Evolutionary conservation across 2,113 vertebrate genomes (phyloP).

Genomic region (Erythrolamprus reginae): DNA sequence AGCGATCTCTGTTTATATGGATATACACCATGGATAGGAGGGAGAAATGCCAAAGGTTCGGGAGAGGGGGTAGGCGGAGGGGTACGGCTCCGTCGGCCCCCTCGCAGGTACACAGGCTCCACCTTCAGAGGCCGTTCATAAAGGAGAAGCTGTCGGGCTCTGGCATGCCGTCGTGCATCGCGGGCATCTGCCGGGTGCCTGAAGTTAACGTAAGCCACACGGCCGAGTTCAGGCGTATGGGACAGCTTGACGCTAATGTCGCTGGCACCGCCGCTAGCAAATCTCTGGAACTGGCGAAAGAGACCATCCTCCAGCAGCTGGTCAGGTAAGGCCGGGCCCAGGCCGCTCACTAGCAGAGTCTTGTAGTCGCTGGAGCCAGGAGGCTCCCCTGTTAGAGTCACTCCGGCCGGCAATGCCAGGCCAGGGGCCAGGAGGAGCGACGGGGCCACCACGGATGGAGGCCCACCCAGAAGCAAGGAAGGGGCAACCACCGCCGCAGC

Average conservation of each 20-base stretch:
- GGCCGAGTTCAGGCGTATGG: conserved; percentile 91
- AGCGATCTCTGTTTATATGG: conserved; percentile 87
- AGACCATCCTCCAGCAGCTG: conserved; percentile 94
- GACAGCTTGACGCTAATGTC: conserved; percentile 94
- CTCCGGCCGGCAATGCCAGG: conserved; percentile 58
- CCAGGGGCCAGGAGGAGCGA: conserved; percentile 55
- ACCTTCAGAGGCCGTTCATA: conserved; percentile 90
- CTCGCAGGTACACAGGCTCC: conserved; percentile 87
- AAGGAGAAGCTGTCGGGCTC: conserved; percentile 82
- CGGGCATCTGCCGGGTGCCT: conserved; percentile 91
- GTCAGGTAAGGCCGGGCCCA: conserved; percentile 89
- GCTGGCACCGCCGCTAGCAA: conserved; percentile 70
- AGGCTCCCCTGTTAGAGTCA: conserved; percentile 62
- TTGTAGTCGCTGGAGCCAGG: conserved; percentile 82
- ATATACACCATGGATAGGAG: conserved; percentile 77
- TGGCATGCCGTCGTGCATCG: conserved; percentile 86
- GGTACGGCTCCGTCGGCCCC: conserved; percentile 66
- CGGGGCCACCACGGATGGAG: conserved; percentile 57
- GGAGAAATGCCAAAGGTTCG: conserved; percentile 76
- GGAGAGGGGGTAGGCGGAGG: conserved; percentile 75
- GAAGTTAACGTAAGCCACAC: conserved; percentile 95
- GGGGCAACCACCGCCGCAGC: conserved; percentile 57
- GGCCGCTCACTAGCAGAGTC: conserved; percentile 91
- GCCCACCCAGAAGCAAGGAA: conserved; percentile 56
- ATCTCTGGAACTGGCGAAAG: conserved; percentile 96